Conservation (phyloP, 2,888 invertebrate species). For the Yponomeuta malinellus region DNA sequence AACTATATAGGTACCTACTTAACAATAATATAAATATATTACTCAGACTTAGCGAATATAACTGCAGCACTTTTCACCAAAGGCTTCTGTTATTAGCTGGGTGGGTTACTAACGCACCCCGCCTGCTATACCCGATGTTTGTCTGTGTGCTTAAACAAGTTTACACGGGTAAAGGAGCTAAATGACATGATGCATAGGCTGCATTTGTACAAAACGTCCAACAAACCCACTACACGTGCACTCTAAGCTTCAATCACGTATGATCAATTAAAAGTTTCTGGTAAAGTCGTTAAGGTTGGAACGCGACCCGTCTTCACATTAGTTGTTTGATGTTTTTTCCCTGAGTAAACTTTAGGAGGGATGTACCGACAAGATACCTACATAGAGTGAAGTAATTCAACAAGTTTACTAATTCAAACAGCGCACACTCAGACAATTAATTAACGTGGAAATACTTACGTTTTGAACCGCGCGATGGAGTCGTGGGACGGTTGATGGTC, state of each 20-base stretch:
- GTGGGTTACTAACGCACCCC: not conserved
- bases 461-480: slow-evolving; percentile 64
- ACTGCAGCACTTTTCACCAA: not conserved
- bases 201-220: not conserved
- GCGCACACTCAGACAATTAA: slow-evolving; percentile 12
- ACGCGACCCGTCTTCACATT: not conserved
- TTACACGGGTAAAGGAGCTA: not conserved
- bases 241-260: slow-evolving; percentile 1
- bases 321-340: slow-evolving; percentile 8
- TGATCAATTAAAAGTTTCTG: slow-evolving; percentile 11
- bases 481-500: slow-evolving; percentile 56
- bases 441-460: slow-evolving; percentile 44
- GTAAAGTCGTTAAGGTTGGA: slow-evolving; percentile 1
- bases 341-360: slow-evolving; percentile 1
- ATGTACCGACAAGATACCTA: not conserved
- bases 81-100: no score
- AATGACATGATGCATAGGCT: not conserved
- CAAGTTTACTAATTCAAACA: slow-evolving; percentile 12
- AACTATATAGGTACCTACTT: not conserved
- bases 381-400: slow-evolving; percentile 8
- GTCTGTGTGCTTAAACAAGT: not conserved
- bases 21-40: not conserved
- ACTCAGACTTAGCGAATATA: not conserved
- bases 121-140: not conserved
- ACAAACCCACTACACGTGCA: not conserved